A percentile compares a stretch with the other conserved stretches of the same genome.
These are phyloP conservation scores for Drosophila santomea DNA, from an alignment of 1,140 invertebrate genomes.

Conservation along the genomic window DNA sequence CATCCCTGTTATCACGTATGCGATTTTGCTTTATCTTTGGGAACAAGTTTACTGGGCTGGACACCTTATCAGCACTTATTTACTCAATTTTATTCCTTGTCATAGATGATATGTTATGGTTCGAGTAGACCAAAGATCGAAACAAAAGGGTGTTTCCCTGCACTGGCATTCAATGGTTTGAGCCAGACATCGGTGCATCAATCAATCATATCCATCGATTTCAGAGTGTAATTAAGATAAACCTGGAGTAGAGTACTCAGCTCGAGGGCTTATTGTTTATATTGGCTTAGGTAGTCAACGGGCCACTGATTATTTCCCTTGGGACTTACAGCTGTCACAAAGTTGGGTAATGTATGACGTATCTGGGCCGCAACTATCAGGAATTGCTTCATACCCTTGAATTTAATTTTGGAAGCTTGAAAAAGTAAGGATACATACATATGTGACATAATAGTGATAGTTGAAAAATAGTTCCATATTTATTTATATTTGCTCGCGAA, in stretches of 20 bases:
- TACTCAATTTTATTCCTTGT: conserved; percentile 30
- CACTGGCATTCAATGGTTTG: background rate
- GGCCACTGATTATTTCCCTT: background rate
- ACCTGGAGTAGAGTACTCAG: conserved; percentile 7
- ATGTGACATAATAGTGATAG: no score
- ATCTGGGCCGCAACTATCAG: background rate
- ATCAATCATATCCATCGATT: conserved; percentile 27
- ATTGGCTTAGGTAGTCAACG: conserved; percentile 14
- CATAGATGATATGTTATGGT: conserved; percentile 1
- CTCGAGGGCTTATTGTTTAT: conserved; percentile 11
- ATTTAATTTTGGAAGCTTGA: no score
- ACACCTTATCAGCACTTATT: conserved; percentile 29
- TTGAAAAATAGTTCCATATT: no score
- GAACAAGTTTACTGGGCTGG: conserved; percentile 26
- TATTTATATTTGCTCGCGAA: no score
- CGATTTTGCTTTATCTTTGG: conserved; percentile 24
- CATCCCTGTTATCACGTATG: conserved; percentile 36
- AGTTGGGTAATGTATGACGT: background rate
- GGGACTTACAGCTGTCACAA: conserved; percentile 7
- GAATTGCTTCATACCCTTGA: background rate
- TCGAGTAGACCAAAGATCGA: conserved; percentile 23
- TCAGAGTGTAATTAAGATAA: conserved; percentile 34
- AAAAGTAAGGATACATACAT: no score
- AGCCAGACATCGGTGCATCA: conserved; percentile 2
- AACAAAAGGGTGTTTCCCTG: conserved; percentile 3